Evolutionary conservation across 1,140 invertebrate genomes (phyloP), one percentile per base, ranked within the genome.

Genomic region (Neotoxoptera formosana): DNA sequence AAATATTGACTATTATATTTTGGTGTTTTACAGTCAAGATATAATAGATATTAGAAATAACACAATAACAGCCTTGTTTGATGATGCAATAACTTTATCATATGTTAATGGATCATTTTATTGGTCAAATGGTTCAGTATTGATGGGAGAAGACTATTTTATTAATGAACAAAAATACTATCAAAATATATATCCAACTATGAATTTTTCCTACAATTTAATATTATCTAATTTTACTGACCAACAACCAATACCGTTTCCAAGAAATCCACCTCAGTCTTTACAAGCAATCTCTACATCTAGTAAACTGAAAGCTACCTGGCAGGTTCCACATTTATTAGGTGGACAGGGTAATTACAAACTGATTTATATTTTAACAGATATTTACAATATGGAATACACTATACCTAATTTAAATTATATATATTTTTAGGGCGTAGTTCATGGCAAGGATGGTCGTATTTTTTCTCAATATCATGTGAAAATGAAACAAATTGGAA

Each of bases 371-470:
- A 34, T 36, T 88, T 25, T 41, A 60, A 45, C 2, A 84, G 2
- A 1, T 84, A 84, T 25, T 25, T 84, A 45, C 6, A 51, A 48
- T 53, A 86, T 86, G 25, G 9, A 23, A 47, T 86, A 47, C 3
- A 17, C 20, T 21, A 51, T 88, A n/a, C n/a, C n/a, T n/a, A 88
- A 88, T n/a, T 51, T 48, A 48, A 47, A n/a, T 48, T 36, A 84
- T 91, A 30, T 34, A 81, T 0, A 47, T 25, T 91, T 95, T 83
- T 90, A 96, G 95, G 96, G 2, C 97, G 96, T 87, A 97, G 97
- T 1, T 97, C 98, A 0, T 98, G 97, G 97, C 97, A 97, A 94
- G 96, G 97, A 94, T 99, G 98, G 98, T 96, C 96, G 1, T 99
- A 98, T 95, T 97, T 98, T 94, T 95, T 99, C 36, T 96, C 97